Base-by-base conservation (phyloP, 2,797 vertebrate species). In the Acanthurus tractus region DNA sequence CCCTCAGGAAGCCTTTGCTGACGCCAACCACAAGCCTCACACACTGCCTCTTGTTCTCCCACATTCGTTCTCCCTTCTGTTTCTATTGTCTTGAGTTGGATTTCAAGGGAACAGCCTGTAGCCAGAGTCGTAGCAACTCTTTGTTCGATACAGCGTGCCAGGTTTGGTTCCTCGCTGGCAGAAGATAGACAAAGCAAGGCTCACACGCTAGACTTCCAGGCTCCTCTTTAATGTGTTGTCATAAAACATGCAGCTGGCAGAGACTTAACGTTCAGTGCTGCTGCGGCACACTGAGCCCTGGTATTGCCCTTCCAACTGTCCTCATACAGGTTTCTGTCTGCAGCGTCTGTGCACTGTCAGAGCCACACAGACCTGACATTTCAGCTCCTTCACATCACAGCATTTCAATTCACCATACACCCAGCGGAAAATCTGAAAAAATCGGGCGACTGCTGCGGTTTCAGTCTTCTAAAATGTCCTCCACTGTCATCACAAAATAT, bases 191-290 rank as follows among this genome's bases (percentile, higher is more conserved):
- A 89, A 88, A 86, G 81, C 88, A 49, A 82, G 79, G 76, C 87
- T 92, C 84, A 36, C 79, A 78, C 55, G 61, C 90, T 74, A 93
- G 93, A 93, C 92, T 93, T 85, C 55, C 76, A 84, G 92, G 88
- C 93, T 94, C 92, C 93, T 91, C 93, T 93, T 93, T 94, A 94
- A 93, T 94, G 90, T 91, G 85, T 89, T 88, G 90, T 92, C 92
- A 92, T 93, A 93, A 94, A 93, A 91, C 92, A 88, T 74, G 91
- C 86, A 92, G 91, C 92, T 92, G 93, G 92, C 92, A 88, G 81
- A 83, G 76, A 67, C 82, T 84, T 81, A 79, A 64, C 22, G 57
- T 86, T 90, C 85, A 74, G 72, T 45, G 79, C 81, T 68, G 63
- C 78, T 62, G 77, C 63, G 10, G 86, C 78, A 25, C 83, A 20